phyloP scores from a whole-genome alignment of 2,888 invertebrate species.

The Metopia argyrocephala region DNA sequence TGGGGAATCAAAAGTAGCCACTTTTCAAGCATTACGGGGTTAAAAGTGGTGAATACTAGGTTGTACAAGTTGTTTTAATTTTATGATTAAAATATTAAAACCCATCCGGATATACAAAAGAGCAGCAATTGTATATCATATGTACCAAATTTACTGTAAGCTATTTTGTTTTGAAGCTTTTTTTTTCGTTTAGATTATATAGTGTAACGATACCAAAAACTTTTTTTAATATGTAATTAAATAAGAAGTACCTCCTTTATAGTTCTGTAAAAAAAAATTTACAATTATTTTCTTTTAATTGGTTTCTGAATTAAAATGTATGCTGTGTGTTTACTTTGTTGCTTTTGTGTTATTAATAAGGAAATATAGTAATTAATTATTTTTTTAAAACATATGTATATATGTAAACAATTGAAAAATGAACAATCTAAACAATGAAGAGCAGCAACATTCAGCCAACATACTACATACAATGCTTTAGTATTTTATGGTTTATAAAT shows the following conservation, averaged over 20 bases:
- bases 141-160: no score
- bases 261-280: background rate
- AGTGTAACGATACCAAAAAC: no score
- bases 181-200: no score
- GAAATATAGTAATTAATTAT: conserved; percentile 43
- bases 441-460: conserved; percentile 28
- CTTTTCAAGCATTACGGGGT: no score
- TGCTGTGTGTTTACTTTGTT: background rate
- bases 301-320: conserved; percentile 16
- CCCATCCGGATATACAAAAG: no score
- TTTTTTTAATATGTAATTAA: no score
- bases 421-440: background rate
- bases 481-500: conserved; percentile 45
- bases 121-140: no score
- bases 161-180: no score
- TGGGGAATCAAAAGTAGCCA: no score
- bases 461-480: conserved; percentile 38
- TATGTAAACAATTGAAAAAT: background rate
- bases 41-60: no score
- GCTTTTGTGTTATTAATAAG: conserved; percentile 37
- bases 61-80: no score
- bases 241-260: background rate
- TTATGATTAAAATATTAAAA: no score
- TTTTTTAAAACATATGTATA: conserved; percentile 11
- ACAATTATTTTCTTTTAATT: conserved; percentile 14